Evolutionary conservation across 2,113 vertebrate species (phyloP).

Genomic region (Cichladusa arquata): DNA sequence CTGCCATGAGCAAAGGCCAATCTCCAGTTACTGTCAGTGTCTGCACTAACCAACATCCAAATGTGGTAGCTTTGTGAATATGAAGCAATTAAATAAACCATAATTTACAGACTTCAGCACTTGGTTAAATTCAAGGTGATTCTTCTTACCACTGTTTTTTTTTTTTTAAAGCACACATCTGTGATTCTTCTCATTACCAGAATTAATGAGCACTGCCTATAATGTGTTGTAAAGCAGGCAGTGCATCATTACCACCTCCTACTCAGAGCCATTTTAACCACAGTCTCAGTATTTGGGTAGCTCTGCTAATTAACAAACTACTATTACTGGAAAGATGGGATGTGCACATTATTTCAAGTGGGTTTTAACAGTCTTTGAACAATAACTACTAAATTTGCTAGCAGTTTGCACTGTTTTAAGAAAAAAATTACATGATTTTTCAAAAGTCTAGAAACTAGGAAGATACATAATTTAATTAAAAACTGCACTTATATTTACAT

Average conservation of each 20-base stretch:
- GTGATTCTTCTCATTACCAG: not conserved
- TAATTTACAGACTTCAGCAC: not conserved
- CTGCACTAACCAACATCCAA: not conserved
- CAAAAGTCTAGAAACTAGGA: conserved; percentile 1
- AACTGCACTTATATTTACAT: not conserved
- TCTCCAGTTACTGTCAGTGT: no score
- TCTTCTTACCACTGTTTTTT: not conserved
- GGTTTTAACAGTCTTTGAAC: conserved; percentile 59
- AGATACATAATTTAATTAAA: not conserved
- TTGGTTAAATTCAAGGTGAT: not conserved
- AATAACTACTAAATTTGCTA: conserved; percentile 54
- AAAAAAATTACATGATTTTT: conserved; percentile 45
- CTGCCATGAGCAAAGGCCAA: not conserved
- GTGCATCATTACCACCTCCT: conserved; percentile 54
- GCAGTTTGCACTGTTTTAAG: conserved; percentile 44
- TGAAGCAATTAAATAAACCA: not conserved
- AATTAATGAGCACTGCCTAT: conserved; percentile 12
- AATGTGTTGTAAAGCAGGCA: conserved; percentile 57
- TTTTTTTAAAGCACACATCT: not conserved
- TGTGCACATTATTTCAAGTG: conserved; percentile 65
- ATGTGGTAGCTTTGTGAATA: not conserved
- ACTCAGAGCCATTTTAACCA: conserved; percentile 66
- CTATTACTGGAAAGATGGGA: conserved; percentile 62
- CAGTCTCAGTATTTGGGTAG: conserved; percentile 67
- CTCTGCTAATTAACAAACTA: conserved; percentile 71